Conservation (phyloP, 2,797 vertebrate species). For the Mormyrus hasselquistii region DNA sequence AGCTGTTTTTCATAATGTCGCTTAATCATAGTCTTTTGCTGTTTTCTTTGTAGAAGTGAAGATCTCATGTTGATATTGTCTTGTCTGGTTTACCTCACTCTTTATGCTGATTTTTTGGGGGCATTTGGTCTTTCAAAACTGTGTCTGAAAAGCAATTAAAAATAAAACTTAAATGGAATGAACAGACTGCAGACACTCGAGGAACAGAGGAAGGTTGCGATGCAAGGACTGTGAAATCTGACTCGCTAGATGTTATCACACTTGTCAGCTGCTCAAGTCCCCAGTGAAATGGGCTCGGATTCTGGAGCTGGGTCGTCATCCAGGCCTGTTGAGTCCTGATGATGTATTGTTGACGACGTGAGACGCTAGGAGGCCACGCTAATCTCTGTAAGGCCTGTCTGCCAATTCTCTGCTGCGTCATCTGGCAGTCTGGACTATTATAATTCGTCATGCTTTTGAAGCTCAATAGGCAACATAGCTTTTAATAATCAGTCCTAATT, state of each 20-base stretch:
- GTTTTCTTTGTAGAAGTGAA: neutral
- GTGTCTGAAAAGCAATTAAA: neutral
- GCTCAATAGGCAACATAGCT: neutral
- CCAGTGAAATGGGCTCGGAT: neutral
- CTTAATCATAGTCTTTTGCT: neutral
- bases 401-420: neutral
- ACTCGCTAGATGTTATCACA: neutral
- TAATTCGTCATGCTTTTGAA: neutral
- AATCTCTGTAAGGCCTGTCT: neutral
- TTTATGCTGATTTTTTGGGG: neutral
- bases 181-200: constrained; percentile 1
- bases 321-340: constrained; percentile 1
- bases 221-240: neutral
- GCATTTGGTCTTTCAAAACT: neutral
- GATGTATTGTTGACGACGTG: neutral
- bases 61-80: neutral
- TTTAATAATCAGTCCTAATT: neutral
- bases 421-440: neutral
- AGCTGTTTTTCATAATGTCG: neutral
- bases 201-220: neutral
- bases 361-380: neutral
- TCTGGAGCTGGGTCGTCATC: neutral
- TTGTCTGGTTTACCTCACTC: neutral
- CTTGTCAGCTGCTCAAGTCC: neutral
- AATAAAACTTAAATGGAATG: neutral